Evolutionary conservation across 2,113 vertebrate genomes (phyloP).

Genomic region (Actenoides hombroni): DNA sequence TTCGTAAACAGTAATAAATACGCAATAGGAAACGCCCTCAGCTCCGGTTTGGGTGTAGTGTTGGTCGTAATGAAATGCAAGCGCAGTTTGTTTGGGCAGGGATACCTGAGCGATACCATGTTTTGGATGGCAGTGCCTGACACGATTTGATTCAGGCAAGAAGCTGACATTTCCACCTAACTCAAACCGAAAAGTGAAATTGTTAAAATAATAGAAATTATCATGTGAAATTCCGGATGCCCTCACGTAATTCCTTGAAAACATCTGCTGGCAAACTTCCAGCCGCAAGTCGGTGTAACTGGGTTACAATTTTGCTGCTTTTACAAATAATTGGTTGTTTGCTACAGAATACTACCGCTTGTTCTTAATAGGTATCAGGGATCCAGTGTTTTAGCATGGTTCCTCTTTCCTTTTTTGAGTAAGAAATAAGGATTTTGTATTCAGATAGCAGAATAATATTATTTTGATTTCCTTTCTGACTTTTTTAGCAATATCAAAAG

Average conservation of each 20-base stretch:
- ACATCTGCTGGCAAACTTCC: background rate
- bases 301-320: background rate
- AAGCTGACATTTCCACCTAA: background rate
- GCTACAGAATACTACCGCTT: background rate
- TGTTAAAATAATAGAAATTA: background rate
- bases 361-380: background rate
- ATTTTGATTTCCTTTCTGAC: background rate
- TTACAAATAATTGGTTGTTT: background rate
- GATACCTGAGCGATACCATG: background rate
- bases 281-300: accelerated
- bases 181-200: background rate
- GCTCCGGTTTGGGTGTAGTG: background rate
- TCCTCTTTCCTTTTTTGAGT: background rate
- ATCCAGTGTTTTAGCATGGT: background rate
- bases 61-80: background rate
- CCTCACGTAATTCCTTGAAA: background rate
- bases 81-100: background rate
- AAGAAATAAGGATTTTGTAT: background rate
- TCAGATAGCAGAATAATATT: background rate
- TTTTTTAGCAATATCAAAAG: background rate
- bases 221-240: background rate
- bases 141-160: background rate
- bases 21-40: background rate
- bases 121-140: background rate
- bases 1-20: slow-evolving; percentile 16